phyloP scores from a whole-genome alignment of 2,888 invertebrate species.

The Flexamia atlantica region DNA sequence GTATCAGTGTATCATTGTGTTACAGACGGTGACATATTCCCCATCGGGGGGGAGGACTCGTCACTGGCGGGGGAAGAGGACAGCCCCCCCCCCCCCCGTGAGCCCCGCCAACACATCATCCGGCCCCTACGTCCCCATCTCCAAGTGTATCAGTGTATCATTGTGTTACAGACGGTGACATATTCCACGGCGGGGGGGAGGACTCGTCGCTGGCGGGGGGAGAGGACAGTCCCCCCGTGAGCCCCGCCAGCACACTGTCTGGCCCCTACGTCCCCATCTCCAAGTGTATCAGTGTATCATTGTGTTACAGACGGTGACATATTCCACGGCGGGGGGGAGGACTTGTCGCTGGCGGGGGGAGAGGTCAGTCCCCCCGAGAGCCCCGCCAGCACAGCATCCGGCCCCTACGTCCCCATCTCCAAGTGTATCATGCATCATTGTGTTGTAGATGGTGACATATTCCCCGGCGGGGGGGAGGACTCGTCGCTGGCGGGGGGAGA shows the following conservation, averaged over 20 bases:
- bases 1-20: slow-evolving; percentile 80
- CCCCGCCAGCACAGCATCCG: slow-evolving; percentile 76
- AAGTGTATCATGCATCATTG: slow-evolving; percentile 84
- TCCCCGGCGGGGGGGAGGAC: not conserved
- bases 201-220: slow-evolving; percentile 73
- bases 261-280: slow-evolving; percentile 95
- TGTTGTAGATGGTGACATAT: slow-evolving; percentile 11
- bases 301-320: slow-evolving; percentile 1
- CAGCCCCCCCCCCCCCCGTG: slow-evolving; percentile 76
- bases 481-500: not conserved
- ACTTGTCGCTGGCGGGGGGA: not conserved
- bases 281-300: slow-evolving; percentile 84
- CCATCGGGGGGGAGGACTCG: not conserved
- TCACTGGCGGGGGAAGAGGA: slow-evolving; percentile 3
- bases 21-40: slow-evolving; percentile 6
- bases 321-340: not conserved
- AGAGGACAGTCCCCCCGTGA: slow-evolving; percentile 80
- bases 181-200: slow-evolving; percentile 11
- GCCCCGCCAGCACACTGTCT: slow-evolving; percentile 76
- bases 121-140: slow-evolving; percentile 94
- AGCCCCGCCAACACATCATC: slow-evolving; percentile 81
- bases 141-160: slow-evolving; percentile 89
- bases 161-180: slow-evolving; percentile 63
- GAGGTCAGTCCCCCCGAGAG: slow-evolving; percentile 77
- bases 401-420: slow-evolving; percentile 94